Evolutionary conservation across 2,113 vertebrate species (phyloP), one percentile per base, ranked within the genome.

Genomic region (Notarius quadriscutis): DNA sequence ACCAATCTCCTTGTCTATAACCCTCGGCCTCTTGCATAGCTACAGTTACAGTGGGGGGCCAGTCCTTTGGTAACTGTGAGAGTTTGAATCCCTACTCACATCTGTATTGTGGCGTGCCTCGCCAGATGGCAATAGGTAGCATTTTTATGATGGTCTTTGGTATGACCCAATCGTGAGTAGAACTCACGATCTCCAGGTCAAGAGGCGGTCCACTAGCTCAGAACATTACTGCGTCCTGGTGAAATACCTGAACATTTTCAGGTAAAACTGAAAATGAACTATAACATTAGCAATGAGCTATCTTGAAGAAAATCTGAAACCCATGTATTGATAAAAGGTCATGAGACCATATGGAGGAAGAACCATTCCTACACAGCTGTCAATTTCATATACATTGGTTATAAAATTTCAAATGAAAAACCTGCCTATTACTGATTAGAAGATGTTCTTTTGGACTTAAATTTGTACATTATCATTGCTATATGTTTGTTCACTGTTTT

Each of bases 401-500:
- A 65, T 51, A 53, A 62, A 78, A 84, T 57, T 30, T 8, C 41
- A 41, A 12, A 1, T 1, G 25, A 75, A 25, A 10, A 51, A 74
- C 10, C 83, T 62, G 67, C 27, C 18, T 22, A 57, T 50, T 60
- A 53, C 51, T 81, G 63, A 67, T 87, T 50, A 74, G 15, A 87
- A 75, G 22, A 62, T 14, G 55, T 41, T 48, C 8, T 71, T 80
- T 81, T 18, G n/a, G 30, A 84, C 57, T 2, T 77, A 20, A 65
- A 50, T 14, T 83, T 12, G 22, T 50, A 5, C 12, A 50, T 67
- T 60, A 9, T 25, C 22, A 53, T 25, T 51, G 8, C 1, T 53
- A 10, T 51, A 10, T 27, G 15, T 55, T 41, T 41, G 34, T 41
- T 41, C 34, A 41, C 2, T 41, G 2, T 41, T 41, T 41, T 41